Evolutionary conservation across 1,140 invertebrate genomes (phyloP).

Genomic region (Anastrepha ludens): DNA sequence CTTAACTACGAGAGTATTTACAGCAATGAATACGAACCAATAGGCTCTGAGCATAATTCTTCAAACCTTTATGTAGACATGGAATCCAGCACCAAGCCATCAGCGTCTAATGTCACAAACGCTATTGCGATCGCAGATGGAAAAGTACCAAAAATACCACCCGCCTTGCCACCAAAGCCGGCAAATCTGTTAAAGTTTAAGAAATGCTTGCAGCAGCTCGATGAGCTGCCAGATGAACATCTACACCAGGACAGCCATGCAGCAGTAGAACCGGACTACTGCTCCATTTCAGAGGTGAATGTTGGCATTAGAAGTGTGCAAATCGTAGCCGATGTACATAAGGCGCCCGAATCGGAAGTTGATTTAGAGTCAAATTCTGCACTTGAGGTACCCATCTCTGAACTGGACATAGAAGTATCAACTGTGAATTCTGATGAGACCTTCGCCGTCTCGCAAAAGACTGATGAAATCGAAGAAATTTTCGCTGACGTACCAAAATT

Average conservation of each 20-base stretch:
- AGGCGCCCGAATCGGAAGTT: slow-evolving; percentile 64
- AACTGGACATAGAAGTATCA: slow-evolving; percentile 59
- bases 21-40: slow-evolving; percentile 77
- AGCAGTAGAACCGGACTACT: slow-evolving; percentile 76
- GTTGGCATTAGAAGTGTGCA: slow-evolving; percentile 65
- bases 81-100: slow-evolving; percentile 63
- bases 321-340: slow-evolving; percentile 69
- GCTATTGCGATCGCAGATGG: slow-evolving; percentile 13
- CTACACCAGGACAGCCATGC: slow-evolving; percentile 55
- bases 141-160: slow-evolving; percentile 66
- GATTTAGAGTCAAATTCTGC: slow-evolving; percentile 46
- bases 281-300: slow-evolving; percentile 76
- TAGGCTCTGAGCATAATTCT: slow-evolving; percentile 69
- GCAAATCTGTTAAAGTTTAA: slow-evolving; percentile 75
- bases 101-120: background rate
- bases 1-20: slow-evolving; percentile 75
- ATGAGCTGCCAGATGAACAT: slow-evolving; percentile 61
- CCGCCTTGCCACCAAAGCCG: slow-evolving; percentile 80
- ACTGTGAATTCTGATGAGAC: slow-evolving; percentile 60
- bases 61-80: slow-evolving; percentile 75
- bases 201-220: slow-evolving; percentile 66
- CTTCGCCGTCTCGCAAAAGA: slow-evolving; percentile 65
- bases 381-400: slow-evolving; percentile 57
- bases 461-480: slow-evolving; percentile 73
- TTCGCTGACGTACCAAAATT: slow-evolving; percentile 76